Evolutionary conservation across 2,888 invertebrate genomes (phyloP).

Genomic region (Alloplasta piceator): DNA sequence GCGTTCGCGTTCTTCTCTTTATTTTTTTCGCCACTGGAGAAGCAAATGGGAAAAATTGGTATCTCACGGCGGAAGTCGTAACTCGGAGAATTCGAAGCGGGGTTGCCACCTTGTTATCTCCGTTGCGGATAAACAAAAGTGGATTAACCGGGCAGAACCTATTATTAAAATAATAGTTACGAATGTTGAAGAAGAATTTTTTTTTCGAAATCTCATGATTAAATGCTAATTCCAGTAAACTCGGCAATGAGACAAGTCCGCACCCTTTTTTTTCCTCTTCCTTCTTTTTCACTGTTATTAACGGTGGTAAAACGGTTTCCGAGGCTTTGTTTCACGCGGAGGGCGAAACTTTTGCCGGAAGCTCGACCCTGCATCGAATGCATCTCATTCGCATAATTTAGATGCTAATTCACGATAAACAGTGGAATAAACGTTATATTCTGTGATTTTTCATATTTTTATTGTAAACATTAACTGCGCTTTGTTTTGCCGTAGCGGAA

Average conservation of each 20-base stretch:
- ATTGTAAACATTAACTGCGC: too few relatives aligned
- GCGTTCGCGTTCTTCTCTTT: background rate
- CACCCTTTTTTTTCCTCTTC: background rate
- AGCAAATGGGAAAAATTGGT: background rate
- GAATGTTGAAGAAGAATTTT: constrained; percentile 34
- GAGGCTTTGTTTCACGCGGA: background rate
- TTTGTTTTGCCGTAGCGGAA: too few relatives aligned
- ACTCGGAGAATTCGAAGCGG: constrained; percentile 36
- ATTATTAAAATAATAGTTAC: constrained; percentile 35
- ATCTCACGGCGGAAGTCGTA: constrained; percentile 47
- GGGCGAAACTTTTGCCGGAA: constrained; percentile 10
- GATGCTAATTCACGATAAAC: constrained; percentile 21
- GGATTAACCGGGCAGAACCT: constrained; percentile 3
- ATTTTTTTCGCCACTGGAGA: background rate
- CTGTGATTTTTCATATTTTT: too few relatives aligned
- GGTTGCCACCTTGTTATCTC: background rate
- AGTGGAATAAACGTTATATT: background rate
- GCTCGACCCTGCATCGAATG: constrained; percentile 8
- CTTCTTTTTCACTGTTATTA: background rate
- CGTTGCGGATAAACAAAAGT: background rate
- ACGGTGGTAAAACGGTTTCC: background rate
- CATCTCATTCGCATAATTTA: constrained; percentile 24
- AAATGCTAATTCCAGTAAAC: constrained; percentile 16
- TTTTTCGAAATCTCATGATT: constrained; percentile 35
- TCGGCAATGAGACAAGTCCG: background rate